Base-by-base conservation (phyloP, 1,140 invertebrate species). In the Mycetomoellerius zeteki region DNA sequence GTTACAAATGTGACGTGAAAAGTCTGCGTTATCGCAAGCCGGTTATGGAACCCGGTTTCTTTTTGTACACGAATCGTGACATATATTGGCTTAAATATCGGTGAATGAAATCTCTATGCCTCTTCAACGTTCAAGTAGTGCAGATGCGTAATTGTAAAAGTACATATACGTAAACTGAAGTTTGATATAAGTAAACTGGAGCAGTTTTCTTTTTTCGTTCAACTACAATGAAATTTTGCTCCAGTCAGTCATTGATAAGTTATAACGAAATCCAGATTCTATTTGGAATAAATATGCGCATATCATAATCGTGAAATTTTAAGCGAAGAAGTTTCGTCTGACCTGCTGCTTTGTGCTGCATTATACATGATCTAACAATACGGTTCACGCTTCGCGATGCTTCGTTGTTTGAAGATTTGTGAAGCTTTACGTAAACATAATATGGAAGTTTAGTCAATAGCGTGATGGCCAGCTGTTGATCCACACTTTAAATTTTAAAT, bases 321-420 rank as follows among this genome's bases (percentile, higher is more conserved):
- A 27, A 73, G 19, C 5, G 52, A 47, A 62, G n/a, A 72, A 60
- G n/a, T 21, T 73, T 62, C 24, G 69, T 33, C 19, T n/a, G 52
- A 19, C 21, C 33, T 71, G 33, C 10, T 47, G 21, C 65, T 75
- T 27, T 50, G 14, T 50, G 5, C 33, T 58, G 54, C 50, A 75
- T 84, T 60, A 84, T 58, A 84, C 54, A 84, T 50, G 24, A 47
- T 62, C n/a, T 30, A 54, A 81, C 77, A 81, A 81, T 81, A 37
- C 30, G 21, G 27, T 10, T 64, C 16, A 37, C 54, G 21, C 27
- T 27, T 27, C 75, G 21, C 30, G 43, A 10, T 80, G 21, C 47
- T 43, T 47, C n/a, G 3, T 12, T 78, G 47, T 71, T 52, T 69
- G 43, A 37, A 81, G 47, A 69, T 37, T 54, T 56, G 16, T 33